These are phyloP conservation scores for Sebastes trivittatus DNA, from an alignment of 2,797 vertebrate species.

Conservation along the genomic window DNA sequence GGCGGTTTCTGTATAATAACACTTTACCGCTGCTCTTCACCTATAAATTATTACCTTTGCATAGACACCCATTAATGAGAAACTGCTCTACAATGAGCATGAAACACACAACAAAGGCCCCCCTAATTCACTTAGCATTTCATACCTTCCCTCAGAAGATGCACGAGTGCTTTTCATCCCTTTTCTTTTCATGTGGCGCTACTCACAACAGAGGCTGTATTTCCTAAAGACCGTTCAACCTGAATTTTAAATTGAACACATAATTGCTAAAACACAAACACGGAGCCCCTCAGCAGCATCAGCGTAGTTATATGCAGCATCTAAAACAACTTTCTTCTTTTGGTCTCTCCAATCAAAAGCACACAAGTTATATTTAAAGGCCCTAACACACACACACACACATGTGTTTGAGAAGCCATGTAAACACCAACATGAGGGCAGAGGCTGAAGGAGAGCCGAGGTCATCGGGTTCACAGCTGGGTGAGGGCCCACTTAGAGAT, in stretches of 20 bases:
- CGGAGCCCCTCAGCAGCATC: neutral
- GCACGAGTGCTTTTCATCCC: constrained; percentile 54
- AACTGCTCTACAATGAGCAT: constrained; percentile 44
- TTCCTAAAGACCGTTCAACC: neutral
- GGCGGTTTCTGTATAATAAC: constrained; percentile 34
- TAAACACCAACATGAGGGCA: constrained; percentile 43
- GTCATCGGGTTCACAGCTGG: constrained; percentile 50
- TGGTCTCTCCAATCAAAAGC: constrained; percentile 1
- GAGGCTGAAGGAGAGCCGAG: constrained; percentile 7
- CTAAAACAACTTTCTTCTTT: neutral
- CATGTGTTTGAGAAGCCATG: constrained; percentile 23
- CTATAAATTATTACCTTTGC: constrained; percentile 16
- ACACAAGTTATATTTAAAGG: constrained; percentile 11
- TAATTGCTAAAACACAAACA: constrained; percentile 3
- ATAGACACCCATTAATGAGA: constrained; percentile 59
- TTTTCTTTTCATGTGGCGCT: constrained; percentile 42
- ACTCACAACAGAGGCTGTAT: constrained; percentile 23
- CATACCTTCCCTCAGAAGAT: constrained; percentile 52
- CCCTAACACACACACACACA: neutral
- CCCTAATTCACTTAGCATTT: constrained; percentile 60
- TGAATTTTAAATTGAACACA: constrained; percentile 7
- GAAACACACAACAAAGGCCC: constrained; percentile 60
- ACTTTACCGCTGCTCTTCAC: constrained; percentile 9
- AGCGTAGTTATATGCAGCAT: neutral
- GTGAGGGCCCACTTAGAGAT: constrained; percentile 42